Evolutionary conservation across 2,888 invertebrate species (phyloP), one percentile per base, ranked within the genome.

Genomic region (Acanthopleura granulata): DNA sequence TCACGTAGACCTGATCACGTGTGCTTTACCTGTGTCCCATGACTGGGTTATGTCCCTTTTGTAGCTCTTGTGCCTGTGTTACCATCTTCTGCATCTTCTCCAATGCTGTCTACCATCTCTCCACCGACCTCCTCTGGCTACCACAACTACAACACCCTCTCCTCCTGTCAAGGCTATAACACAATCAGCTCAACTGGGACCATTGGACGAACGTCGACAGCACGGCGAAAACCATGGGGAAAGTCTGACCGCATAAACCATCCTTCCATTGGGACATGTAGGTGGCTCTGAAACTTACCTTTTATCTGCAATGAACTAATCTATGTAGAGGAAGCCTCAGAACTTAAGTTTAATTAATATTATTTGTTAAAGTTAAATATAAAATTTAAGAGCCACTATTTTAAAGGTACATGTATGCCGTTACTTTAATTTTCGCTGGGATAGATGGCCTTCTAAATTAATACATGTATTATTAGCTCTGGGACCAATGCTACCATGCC

Each of bases 31-130:
- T 40, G 40, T 6, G 40, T 40, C 40, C 9, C 4, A 40, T 6
- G 40, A 40, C 40, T 40, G 40, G 40, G 40, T 40, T 40, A 40
- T 40, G 40, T 40, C 75, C n/a, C 62, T 40, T n/a, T 77, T 0
- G 29, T 62, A 74, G 74, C 69, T 16, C 50, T 70, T 49, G 74
- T 72, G 66, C 83, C 83, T 16, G 78, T 77, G 61, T 79, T 83
- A 61, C 78, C 81, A 29, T 81, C 82, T 6, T 82, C 85, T 25
- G 74, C 81, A n/a, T 83, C 86, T 71, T 78, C 82, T 25, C 81
- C 81, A 0, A 78, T 81, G 57, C 73, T 83, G 69, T 80, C 80
- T 80, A 76, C 77, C 81, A 80, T 66, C 79, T 80, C 61, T 76
- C 80, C 61, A 76, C 78, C 29, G 76, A 72, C 25, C 73, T 76